Evolutionary conservation across 2,797 vertebrate species (phyloP), one percentile per base, ranked within the genome.

Genomic region (Poliocrania exsul): DNA sequence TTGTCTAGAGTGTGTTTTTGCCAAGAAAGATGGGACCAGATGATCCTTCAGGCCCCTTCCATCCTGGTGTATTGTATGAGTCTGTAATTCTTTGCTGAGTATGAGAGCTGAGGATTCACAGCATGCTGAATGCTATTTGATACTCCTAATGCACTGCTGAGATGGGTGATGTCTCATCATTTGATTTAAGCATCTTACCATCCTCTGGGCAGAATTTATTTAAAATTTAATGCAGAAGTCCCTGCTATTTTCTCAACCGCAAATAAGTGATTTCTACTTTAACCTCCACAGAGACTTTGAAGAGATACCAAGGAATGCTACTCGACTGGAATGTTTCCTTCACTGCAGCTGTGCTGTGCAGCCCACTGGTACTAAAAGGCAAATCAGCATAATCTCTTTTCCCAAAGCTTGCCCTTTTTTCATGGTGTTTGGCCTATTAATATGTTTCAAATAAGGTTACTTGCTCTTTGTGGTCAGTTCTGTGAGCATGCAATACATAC

Each of bases 221-320:
- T 95, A 92, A 97, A 93, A 92, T 95, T 95, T 96, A 96, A 97
- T 95, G 90, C 57, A 92, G 28, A 88, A 87, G 60, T 73, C 86
- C 49, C 42, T 90, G 90, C 92, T 80, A n/a, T 95, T 86, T 95
- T 92, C 88, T 95, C 64, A 93, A 79, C 93, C n/a, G 0, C 92
- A 92, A 77, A 80, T 60, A 92, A 93, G 93, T 61, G 67, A 94
- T 93, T 96, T 89, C 92, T 95, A 61, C 84, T 86, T 87, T 57
- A 86, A 83, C 64, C 71, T 95, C 88, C 74, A 35, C 75, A 74
- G 73, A 84, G 94, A 65, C 83, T 91, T 89, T 84, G 72, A 81
- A 89, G 86, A 94, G 73, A 79, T 69, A 31, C 1, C 60, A 67
- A 92, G 90, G 95, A 95, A 96, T 97, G 93, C 87, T 96, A 92